Conservation (phyloP, 2,113 vertebrate species). For the Melanotaenia duboulayi region DNA sequence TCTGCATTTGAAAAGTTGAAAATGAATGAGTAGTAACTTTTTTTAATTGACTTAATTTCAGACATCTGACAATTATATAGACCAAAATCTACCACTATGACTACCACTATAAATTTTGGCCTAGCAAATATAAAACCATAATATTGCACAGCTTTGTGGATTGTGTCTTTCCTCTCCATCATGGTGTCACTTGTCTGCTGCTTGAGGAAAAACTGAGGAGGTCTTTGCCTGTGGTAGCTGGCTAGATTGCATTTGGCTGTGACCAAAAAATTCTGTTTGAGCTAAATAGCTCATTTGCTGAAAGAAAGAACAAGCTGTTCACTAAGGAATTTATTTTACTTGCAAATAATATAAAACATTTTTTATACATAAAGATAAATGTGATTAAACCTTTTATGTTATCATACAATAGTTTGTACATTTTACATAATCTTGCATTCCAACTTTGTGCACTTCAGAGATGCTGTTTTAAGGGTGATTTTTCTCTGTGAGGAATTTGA, state of each 20-base stretch:
- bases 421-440: too few species aligned
- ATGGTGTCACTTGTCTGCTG: slow-evolving; percentile 64
- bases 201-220: slow-evolving; percentile 52
- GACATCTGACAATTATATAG: slow-evolving; percentile 4
- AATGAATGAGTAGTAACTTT: background rate
- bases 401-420: background rate
- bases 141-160: slow-evolving; percentile 30
- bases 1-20: background rate
- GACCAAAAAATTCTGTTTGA: slow-evolving; percentile 36
- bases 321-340: slow-evolving; percentile 13
- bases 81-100: slow-evolving; percentile 11
- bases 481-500: slow-evolving; percentile 24
- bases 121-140: slow-evolving; percentile 36
- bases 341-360: slow-evolving; percentile 7
- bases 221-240: slow-evolving; percentile 51
- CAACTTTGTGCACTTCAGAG: background rate
- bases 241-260: slow-evolving; percentile 61
- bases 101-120: slow-evolving; percentile 20
- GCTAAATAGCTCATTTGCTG: slow-evolving; percentile 30
- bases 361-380: background rate
- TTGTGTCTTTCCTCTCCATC: slow-evolving; percentile 43
- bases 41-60: slow-evolving; percentile 12
- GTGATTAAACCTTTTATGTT: background rate
- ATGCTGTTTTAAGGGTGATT: slow-evolving; percentile 14
- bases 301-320: slow-evolving; percentile 35